phyloP scores from a whole-genome alignment of 2,888 invertebrate species.

The Xanthia icteritia region DNA sequence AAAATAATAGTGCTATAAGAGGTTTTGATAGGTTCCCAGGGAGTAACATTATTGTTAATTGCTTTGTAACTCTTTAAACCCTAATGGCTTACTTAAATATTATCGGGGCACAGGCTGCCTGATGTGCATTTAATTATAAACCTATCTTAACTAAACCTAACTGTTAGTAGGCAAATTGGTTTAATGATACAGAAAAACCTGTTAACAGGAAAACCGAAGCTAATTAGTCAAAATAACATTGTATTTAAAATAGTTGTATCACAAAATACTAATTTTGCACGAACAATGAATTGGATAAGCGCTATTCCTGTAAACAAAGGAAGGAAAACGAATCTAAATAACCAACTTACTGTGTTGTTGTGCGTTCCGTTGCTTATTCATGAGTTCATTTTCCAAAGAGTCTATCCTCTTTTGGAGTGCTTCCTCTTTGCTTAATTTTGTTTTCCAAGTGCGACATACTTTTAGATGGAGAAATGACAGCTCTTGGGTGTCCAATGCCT shows the following conservation, averaged over 20 bases:
- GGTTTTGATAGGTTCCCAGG: not conserved
- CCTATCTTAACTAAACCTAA: not conserved
- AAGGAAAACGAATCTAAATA: conserved; percentile 23
- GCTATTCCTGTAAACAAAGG: conserved; percentile 28
- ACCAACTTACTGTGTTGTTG: conserved; percentile 85
- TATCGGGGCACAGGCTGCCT: not conserved
- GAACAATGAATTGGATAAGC: conserved; percentile 15
- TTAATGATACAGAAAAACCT: not conserved
- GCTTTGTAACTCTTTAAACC: not conserved
- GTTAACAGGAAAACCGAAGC: conserved; percentile 25
- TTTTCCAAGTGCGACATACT: conserved; percentile 88
- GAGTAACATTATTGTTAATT: too few species aligned
- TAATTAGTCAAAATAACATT: conserved; percentile 1
- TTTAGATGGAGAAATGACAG: conserved; percentile 89
- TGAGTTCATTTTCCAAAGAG: conserved; percentile 85
- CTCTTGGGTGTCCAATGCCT: conserved; percentile 88
- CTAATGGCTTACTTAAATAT: not conserved
- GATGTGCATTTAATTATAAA: not conserved
- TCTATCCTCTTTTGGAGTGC: conserved; percentile 85
- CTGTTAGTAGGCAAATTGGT: not conserved
- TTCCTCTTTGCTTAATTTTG: conserved; percentile 83
- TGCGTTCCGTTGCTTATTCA: conserved; percentile 86
- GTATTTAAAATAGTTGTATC: conserved; percentile 10
- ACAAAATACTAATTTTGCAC: conserved; percentile 12
- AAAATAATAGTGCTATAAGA: not conserved